A percentile compares a stretch with the other conserved stretches of the same genome.
phyloP scores from a whole-genome alignment of 1,140 invertebrate species.

The Bombus fervidus region DNA sequence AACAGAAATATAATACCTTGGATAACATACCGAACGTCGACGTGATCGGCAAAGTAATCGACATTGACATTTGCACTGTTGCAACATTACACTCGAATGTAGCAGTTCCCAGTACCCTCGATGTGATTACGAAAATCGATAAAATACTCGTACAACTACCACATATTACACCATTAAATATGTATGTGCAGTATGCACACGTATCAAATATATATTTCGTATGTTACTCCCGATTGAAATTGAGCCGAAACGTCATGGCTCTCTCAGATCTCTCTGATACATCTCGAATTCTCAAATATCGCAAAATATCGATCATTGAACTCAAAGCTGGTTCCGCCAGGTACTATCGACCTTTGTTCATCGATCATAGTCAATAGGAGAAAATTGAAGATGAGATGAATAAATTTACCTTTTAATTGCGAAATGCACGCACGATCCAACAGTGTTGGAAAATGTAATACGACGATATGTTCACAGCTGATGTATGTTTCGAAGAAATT shows the following conservation, averaged over 20 bases:
- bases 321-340: not conserved
- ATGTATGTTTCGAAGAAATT: not conserved
- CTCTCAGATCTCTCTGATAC: not conserved
- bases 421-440: not conserved
- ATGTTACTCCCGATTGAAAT: not conserved
- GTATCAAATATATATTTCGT: not conserved
- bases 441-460: not conserved
- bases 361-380: not conserved
- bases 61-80: not conserved
- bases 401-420: constrained; percentile 9
- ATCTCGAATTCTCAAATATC: not conserved
- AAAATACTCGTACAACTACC: not conserved
- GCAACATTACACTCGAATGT: not conserved
- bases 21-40: not conserved
- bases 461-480: not conserved
- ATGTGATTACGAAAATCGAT: not conserved
- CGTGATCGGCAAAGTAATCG: not conserved
- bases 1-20: not conserved
- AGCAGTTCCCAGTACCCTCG: no score
- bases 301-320: constrained; percentile 14
- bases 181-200: not conserved
- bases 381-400: not conserved
- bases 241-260: no score
- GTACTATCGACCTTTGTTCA: not conserved
- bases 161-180: not conserved